Conservation (phyloP, 2,888 invertebrate genomes). For the Epistrophe grossulariae region DNA sequence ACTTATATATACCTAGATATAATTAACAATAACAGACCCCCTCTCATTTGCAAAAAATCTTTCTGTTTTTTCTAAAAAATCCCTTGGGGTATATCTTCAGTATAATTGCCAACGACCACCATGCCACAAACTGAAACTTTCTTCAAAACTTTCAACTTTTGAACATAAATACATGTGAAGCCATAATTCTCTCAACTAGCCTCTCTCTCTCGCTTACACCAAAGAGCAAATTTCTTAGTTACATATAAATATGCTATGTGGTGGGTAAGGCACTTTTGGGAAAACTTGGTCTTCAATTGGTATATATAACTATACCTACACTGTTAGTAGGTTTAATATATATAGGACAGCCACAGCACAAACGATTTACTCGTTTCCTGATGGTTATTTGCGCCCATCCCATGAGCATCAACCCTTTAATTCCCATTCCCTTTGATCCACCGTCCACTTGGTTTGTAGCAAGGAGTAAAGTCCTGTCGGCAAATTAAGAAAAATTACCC, state of each 20-base stretch:
- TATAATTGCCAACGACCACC: constrained; percentile 57
- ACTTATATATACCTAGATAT: too few species aligned
- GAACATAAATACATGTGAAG: constrained; percentile 71
- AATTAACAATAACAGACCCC: not conserved
- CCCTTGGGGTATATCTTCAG: constrained; percentile 42
- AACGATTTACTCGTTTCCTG: constrained; percentile 36
- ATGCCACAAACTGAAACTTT: constrained; percentile 53
- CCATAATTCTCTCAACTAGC: constrained; percentile 69
- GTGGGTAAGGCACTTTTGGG: constrained; percentile 61
- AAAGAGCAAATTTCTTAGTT: constrained; percentile 65
- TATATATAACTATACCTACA: not conserved
- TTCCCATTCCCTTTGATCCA: not conserved
- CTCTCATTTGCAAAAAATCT: not conserved
- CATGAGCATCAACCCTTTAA: not conserved
- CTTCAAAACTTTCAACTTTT: constrained; percentile 70
- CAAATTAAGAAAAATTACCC: constrained; percentile 74
- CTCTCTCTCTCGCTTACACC: constrained; percentile 11
- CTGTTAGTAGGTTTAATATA: not conserved
- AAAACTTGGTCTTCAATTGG: constrained; percentile 58
- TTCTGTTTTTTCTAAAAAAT: not conserved
- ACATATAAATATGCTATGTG: not conserved
- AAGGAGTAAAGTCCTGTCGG: constrained; percentile 12
- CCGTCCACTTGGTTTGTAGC: not conserved
- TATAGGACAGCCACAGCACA: constrained; percentile 17
- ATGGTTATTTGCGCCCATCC: not conserved